Evolutionary conservation across 2,113 vertebrate species (phyloP).

Genomic region (Pampusana beccarii): DNA sequence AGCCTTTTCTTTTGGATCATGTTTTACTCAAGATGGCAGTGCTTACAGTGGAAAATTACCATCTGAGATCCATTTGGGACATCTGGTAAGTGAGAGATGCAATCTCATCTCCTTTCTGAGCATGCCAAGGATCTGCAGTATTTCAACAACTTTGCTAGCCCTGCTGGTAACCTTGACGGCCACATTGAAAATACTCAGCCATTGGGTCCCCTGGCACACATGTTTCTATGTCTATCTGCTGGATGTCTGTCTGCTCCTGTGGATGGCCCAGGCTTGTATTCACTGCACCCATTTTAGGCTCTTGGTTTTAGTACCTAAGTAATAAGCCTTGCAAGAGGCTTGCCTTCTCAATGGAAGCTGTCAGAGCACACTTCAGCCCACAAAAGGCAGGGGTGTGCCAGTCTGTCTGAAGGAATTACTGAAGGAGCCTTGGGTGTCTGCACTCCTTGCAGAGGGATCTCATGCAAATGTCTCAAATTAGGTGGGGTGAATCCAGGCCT

Average conservation of each 20-base stretch:
- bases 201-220: accelerated
- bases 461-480: background rate
- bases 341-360: background rate
- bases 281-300: background rate
- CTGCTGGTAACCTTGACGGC: background rate
- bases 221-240: background rate
- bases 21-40: constrained; percentile 21
- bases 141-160: background rate
- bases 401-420: background rate
- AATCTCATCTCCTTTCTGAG: background rate
- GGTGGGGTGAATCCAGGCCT: background rate
- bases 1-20: background rate
- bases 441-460: background rate
- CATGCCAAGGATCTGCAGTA: background rate
- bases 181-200: background rate
- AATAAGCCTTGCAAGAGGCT: background rate
- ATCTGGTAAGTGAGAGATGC: constrained; percentile 1
- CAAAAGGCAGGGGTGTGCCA: accelerated
- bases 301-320: background rate
- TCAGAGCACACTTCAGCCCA: background rate
- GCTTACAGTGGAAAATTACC: background rate
- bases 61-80: constrained; percentile 29
- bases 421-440: background rate
- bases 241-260: background rate
- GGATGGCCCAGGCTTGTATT: background rate